These are phyloP conservation scores for Cyclophora albipunctata DNA, from an alignment of 2,888 invertebrate genomes.

Conservation along the genomic window DNA sequence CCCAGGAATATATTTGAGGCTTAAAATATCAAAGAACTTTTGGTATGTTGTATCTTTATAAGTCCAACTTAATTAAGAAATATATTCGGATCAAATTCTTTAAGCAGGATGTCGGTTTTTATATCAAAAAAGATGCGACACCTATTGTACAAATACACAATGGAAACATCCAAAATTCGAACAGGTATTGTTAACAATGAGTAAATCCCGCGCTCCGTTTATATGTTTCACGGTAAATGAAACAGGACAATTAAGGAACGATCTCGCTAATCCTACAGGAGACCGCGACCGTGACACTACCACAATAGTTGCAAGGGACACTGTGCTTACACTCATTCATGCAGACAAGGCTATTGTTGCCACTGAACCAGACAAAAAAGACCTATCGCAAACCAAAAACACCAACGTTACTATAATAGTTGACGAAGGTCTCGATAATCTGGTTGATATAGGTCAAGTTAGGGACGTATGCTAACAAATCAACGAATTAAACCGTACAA, in stretches of 20 bases:
- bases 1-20: too few species aligned
- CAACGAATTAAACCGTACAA: slow-evolving; percentile 47
- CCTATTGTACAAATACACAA: slow-evolving; percentile 8
- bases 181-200: slow-evolving; percentile 34
- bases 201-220: slow-evolving; percentile 19
- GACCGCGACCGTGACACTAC: slow-evolving; percentile 43
- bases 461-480: slow-evolving; percentile 59
- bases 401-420: slow-evolving; percentile 7
- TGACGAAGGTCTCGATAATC: slow-evolving; percentile 30
- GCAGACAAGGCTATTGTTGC: slow-evolving; percentile 50
- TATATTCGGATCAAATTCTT: slow-evolving; percentile 1
- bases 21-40: too few species aligned
- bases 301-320: slow-evolving; percentile 48
- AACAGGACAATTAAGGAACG: slow-evolving; percentile 44
- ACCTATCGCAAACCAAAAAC: slow-evolving; percentile 8
- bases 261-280: slow-evolving; percentile 53
- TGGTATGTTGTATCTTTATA: too few species aligned
- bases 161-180: slow-evolving; percentile 11
- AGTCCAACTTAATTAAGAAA: not conserved
- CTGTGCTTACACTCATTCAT: slow-evolving; percentile 53
- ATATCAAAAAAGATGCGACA: slow-evolving; percentile 8
- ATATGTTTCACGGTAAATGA: slow-evolving; percentile 7
- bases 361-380: slow-evolving; percentile 18
- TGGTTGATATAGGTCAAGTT: slow-evolving; percentile 43
- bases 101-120: slow-evolving; percentile 16